These are phyloP conservation scores for Acanthurus tractus DNA, from an alignment of 2,797 vertebrate genomes.

Conservation along the genomic window DNA sequence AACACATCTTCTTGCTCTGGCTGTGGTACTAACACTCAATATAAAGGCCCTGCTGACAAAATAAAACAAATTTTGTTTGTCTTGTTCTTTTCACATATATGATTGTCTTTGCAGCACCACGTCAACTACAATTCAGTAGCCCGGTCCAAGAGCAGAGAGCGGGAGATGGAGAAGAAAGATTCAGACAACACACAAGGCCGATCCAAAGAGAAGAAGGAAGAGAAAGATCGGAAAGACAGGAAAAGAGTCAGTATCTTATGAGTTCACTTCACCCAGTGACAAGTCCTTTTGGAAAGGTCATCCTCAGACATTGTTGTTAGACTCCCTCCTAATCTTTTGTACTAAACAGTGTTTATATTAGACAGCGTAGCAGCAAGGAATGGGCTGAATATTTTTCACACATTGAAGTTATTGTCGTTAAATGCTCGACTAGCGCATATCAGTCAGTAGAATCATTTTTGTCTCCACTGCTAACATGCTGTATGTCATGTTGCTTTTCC, in stretches of 20 bases:
- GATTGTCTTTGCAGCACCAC: slow-evolving; percentile 90
- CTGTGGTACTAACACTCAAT: background rate
- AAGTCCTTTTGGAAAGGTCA: background rate
- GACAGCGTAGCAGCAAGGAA: background rate
- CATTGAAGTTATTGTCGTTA: too few relatives aligned
- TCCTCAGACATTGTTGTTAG: background rate
- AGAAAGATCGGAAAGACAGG: slow-evolving; percentile 92
- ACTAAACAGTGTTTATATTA: background rate
- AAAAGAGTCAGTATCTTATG: slow-evolving; percentile 91
- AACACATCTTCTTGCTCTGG: background rate
- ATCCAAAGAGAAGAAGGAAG: slow-evolving; percentile 97
- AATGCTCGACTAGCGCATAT: background rate
- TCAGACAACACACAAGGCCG: slow-evolving; percentile 92
- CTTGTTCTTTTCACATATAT: slow-evolving; percentile 53
- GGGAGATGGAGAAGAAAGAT: slow-evolving; percentile 97
- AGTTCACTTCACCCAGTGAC: background rate
- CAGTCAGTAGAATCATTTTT: background rate
- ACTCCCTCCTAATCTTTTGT: background rate
- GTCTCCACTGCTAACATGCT: background rate
- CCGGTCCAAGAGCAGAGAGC: slow-evolving; percentile 98
- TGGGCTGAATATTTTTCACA: background rate
- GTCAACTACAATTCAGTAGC: slow-evolving; percentile 93
- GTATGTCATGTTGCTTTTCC: slow-evolving; percentile 61
- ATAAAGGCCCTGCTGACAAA: background rate
- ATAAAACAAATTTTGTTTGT: slow-evolving; percentile 24